Evolutionary conservation across 2,113 vertebrate genomes (phyloP).

Genomic region (Crypturellus undulatus): DNA sequence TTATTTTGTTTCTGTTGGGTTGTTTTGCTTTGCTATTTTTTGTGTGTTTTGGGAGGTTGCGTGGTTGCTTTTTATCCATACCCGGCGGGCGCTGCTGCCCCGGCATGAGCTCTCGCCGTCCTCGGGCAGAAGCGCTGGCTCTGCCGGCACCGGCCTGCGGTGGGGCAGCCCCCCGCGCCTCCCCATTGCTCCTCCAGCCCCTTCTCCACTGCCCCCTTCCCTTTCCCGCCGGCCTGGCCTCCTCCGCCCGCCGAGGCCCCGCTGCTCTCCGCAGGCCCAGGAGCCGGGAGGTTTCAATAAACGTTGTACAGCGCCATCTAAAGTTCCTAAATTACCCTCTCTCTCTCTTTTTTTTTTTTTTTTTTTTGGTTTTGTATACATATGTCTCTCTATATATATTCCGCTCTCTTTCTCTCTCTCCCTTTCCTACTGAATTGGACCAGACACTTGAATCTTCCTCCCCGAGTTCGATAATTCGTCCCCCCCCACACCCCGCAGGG

Average conservation of each 20-base stretch:
- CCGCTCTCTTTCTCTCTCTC: background rate
- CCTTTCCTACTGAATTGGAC: constrained; percentile 6
- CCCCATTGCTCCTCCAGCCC: background rate
- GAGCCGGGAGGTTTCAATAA: constrained; percentile 38
- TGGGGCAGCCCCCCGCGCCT: background rate
- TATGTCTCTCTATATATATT: too few species aligned
- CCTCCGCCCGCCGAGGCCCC: background rate
- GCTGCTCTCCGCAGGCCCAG: background rate
- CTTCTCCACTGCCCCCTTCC: background rate
- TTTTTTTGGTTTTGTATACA: too few species aligned
- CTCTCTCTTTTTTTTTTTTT: background rate
- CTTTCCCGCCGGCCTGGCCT: background rate
- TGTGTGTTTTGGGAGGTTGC: background rate
- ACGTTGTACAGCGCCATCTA: constrained; percentile 56
- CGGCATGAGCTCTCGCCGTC: background rate
- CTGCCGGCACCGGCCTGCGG: background rate
- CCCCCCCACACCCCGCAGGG: background rate
- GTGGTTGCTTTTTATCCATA: background rate
- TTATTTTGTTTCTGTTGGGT: too few species aligned
- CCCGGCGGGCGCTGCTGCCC: background rate
- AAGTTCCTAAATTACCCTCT: constrained; percentile 51
- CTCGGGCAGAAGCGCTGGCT: background rate
- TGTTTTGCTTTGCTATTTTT: too few species aligned
- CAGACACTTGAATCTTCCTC: constrained; percentile 21
- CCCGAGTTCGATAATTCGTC: constrained; percentile 30